Evolutionary conservation across 1,140 invertebrate genomes (phyloP).

Genomic region (Orchestia grillus): DNA sequence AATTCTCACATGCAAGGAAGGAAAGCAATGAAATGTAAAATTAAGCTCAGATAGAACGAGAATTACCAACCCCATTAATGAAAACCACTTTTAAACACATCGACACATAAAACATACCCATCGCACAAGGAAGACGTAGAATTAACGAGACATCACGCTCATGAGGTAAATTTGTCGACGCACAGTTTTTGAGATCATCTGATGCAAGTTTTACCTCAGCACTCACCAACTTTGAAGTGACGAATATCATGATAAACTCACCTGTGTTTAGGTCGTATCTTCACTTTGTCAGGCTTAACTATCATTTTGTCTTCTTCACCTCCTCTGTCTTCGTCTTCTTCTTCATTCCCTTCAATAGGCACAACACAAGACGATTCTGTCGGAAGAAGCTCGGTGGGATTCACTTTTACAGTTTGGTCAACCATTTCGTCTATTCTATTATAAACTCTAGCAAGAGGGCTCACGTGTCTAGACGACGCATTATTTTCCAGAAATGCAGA

Average conservation of each 20-base stretch:
- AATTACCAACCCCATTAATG: no score
- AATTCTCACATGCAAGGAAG: not conserved
- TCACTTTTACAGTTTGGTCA: not conserved
- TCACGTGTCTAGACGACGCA: not conserved
- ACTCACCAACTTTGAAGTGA: not conserved
- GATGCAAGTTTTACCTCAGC: not conserved
- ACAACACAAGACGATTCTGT: not conserved
- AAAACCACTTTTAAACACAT: not conserved
- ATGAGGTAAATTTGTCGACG: not conserved
- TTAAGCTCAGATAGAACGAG: not conserved
- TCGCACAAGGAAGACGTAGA: not conserved
- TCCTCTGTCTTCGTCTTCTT: conserved; percentile 1
- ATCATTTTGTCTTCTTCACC: conserved; percentile 43
- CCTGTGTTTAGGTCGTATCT: conserved; percentile 31
- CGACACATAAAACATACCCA: not conserved
- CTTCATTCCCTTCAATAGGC: not conserved
- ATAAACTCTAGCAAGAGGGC: not conserved
- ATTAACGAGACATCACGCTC: not conserved
- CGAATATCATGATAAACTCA: not conserved
- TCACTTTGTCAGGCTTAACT: not conserved
- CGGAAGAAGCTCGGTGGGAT: not conserved
- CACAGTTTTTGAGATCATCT: not conserved
- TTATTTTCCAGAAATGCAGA: not conserved
- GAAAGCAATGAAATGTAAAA: not conserved
- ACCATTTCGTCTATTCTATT: not conserved